Evolutionary conservation across 2,888 invertebrate species (phyloP), one percentile per base, ranked within the genome.

Genomic region (Heliconius charithonia): DNA sequence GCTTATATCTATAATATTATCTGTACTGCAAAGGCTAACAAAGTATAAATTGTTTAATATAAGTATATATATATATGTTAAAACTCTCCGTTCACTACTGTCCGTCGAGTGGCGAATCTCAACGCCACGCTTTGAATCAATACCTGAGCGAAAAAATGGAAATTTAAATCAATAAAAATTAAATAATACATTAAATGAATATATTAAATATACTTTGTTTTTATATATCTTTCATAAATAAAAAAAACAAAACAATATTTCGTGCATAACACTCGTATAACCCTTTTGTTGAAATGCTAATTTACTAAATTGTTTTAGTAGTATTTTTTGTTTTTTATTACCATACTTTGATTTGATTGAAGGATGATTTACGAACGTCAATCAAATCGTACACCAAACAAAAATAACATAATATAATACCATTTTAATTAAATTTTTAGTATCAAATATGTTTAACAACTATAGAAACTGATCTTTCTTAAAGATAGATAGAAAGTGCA

Each of bases 401-500:
- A 25, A 22, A 51, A 29, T 56, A 27, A 59, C 2, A 37, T 59
- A 59, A 25, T 56, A 56, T 59, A 56, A 29, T 3, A 32, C 4
- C 13, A n/a, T 56, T 72, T 16, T 56, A n/a, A 67, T 67, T n/a
- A 41, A 29, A 51, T 59, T 32, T 56, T 72, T 56, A 32, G 9
- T 25, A 27, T 45, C 25, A 41, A 45, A 45, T 45, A 3, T 12
- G 7, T 41, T 69, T 72, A 59, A 16, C n/a, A 37, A 59, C 32
- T 29, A 29, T 70, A 59, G 56, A 79, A 79, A 59, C 25, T 41
- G 70, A 75, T 71, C 41, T 65, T 62, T 70, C 70, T 72, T 27
- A 63, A 78, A 73, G 45, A 78, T 67, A 80, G 16, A 29, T 77
- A 56, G 80, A 80, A 80, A 80, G 80, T 75, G 65, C 74, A 66